phyloP scores from a whole-genome alignment of 2,113 vertebrate genomes.

The Suricata suricatta region DNA sequence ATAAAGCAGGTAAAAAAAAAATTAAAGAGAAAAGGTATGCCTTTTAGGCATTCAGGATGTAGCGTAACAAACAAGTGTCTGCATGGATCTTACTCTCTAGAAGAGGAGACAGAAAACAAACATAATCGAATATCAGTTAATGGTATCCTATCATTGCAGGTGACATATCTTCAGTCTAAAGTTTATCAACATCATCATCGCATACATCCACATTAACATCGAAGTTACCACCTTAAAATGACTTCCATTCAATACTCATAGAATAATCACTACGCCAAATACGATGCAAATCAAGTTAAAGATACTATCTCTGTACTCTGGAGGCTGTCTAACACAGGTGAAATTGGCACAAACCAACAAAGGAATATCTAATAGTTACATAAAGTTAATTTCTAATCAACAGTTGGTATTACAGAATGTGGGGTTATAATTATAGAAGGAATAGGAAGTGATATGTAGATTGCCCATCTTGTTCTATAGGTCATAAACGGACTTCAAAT shows the following conservation, averaged over 20 bases:
- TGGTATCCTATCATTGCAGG: background rate
- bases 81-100: background rate
- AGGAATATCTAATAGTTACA: background rate
- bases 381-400: background rate
- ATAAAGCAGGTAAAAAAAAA: background rate
- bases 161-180: background rate
- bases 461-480: background rate
- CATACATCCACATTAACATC: background rate
- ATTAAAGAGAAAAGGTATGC: background rate
- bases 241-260: background rate
- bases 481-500: background rate
- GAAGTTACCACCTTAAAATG: background rate
- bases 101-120: constrained; percentile 11
- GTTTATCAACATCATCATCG: background rate
- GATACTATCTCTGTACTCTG: background rate
- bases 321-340: background rate
- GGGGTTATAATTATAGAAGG: background rate
- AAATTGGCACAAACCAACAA: background rate
- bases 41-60: background rate
- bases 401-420: background rate
- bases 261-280: background rate
- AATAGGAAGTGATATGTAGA: background rate
- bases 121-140: background rate
- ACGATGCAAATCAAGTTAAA: background rate
- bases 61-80: background rate